Evolutionary conservation across 2,797 vertebrate species (phyloP), one percentile per base, ranked within the genome.

Genomic region (Hoplostethus mediterraneus): DNA sequence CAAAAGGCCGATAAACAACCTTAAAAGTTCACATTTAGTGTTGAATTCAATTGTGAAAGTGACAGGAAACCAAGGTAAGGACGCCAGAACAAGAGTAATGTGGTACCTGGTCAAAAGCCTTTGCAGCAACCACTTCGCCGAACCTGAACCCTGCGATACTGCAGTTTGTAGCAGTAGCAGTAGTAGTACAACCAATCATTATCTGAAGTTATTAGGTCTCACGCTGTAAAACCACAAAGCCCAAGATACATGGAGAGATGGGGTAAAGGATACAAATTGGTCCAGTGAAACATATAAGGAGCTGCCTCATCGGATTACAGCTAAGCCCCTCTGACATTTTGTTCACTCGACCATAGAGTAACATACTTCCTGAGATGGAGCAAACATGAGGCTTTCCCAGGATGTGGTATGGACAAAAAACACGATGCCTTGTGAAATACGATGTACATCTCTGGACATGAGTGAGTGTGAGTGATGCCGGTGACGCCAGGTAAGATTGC

Each of bases 301-400:
- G 80, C 79, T 63, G 59, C 52, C 54, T 73, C 71, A 62, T 57
- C 75, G 85, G 84, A 83, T 90, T 89, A 87, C 76, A 75, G 77
- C 79, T 90, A 90, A 93, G 88, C 87, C 77, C 75, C 85, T 75
- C 69, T 94, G 91, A 92, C 90, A 93, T 93, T 92, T 92, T 79
- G 82, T 82, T 87, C 89, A 81, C 75, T 90, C 80, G 82, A 70
- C 84, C 77, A 30, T 67, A 59, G 67, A 80, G 77, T 71, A 85
- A 87, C 80, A 77, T 88, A 21, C 21, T 89, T 87, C 80, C 82
- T 61, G 80, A 83, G 76, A 90, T 44, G 67, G 62, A 78, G 62
- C 83, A 73, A 72, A 87, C 68, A 64, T 48, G 45, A n/a, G 51
- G 57, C 63, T 78, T 87, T 80, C 75, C 79, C 74, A 77, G 79